Base-by-base conservation (phyloP, 2,888 invertebrate genomes). In the Microchrysa polita region DNA sequence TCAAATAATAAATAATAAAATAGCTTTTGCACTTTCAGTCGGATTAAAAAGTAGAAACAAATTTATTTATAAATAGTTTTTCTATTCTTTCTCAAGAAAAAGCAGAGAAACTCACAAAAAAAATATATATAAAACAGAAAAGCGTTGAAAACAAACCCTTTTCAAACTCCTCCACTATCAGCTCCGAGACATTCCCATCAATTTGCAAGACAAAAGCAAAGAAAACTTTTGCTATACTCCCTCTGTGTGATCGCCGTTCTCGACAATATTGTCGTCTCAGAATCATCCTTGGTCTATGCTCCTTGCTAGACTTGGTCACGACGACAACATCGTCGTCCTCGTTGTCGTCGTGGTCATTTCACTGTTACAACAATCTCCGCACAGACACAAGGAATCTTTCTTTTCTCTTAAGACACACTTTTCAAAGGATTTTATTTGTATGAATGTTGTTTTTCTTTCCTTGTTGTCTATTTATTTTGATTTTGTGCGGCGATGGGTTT, bases 281-380 rank as follows among this genome's bases (percentile, higher is more conserved):
- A n/a, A n/a, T n/a, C 27, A 34, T 34, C 7, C 27, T 34, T n/a
- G n/a, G n/a, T n/a, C n/a, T n/a, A n/a, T n/a, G n/a, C n/a, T n/a
- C n/a, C n/a, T n/a, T n/a, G n/a, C n/a, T n/a, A n/a, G n/a, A n/a
- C n/a, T n/a, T n/a, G n/a, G n/a, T n/a, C n/a, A n/a, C n/a, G n/a
- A n/a, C n/a, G n/a, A n/a, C 27, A 34, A 34, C 23, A 14, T 59
- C 59, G 27, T 23, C 57, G 57, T 69, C 69, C 40, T 34, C 7
- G 27, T n/a, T n/a, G 27, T 34, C 27, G 7, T 34, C 2, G 27
- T 69, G 69, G 69, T 55, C 69, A 55, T 57, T 69, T 69, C 23
- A 57, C 57, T 69, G 52, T 40, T 55, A 57, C 55, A n/a, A n/a
- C n/a, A 55, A 55, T 69, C 55, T 69, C n/a, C n/a, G n/a, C n/a